Evolutionary conservation across 35 echinoderm and acorn worm genomes (phyloP).

Genomic region (Stichopus chloronotus): DNA sequence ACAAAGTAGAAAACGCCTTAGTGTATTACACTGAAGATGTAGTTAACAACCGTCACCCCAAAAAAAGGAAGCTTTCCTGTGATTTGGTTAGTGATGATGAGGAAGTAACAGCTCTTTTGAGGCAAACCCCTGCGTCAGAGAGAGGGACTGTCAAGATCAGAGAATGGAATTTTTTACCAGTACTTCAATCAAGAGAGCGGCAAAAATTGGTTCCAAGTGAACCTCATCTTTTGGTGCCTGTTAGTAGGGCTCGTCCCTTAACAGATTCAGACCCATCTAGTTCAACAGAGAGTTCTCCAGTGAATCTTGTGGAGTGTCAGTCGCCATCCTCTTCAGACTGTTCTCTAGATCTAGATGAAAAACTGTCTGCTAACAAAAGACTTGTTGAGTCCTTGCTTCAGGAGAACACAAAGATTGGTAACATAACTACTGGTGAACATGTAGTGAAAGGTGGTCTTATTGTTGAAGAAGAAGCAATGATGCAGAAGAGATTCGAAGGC

Average conservation of each 20-base stretch:
- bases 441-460: neutral
- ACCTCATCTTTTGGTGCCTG: slow-evolving; percentile 10
- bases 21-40: neutral
- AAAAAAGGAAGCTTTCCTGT: neutral
- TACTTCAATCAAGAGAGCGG: neutral
- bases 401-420: neutral
- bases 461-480: neutral
- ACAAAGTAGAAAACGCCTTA: slow-evolving; percentile 25
- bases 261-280: slow-evolving; percentile 48
- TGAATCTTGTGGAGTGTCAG: neutral
- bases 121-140: neutral
- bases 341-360: slow-evolving; percentile 10
- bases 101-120: slow-evolving; percentile 28
- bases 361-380: slow-evolving; percentile 22
- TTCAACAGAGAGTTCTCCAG: slow-evolving; percentile 36
- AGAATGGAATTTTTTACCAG: slow-evolving; percentile 26
- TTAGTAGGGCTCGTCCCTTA: slow-evolving; percentile 20
- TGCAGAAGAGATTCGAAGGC: neutral
- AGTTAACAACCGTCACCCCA: too few species aligned
- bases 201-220: slow-evolving; percentile 32
- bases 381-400: slow-evolving; percentile 23
- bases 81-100: slow-evolving; percentile 36
- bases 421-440: neutral
- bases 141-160: neutral
- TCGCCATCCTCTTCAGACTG: neutral